A percentile compares a stretch with the other conserved stretches of the same genome.
Conservation (phyloP, 2,797 vertebrate species). For the Hemitrygon akajei region DNA sequence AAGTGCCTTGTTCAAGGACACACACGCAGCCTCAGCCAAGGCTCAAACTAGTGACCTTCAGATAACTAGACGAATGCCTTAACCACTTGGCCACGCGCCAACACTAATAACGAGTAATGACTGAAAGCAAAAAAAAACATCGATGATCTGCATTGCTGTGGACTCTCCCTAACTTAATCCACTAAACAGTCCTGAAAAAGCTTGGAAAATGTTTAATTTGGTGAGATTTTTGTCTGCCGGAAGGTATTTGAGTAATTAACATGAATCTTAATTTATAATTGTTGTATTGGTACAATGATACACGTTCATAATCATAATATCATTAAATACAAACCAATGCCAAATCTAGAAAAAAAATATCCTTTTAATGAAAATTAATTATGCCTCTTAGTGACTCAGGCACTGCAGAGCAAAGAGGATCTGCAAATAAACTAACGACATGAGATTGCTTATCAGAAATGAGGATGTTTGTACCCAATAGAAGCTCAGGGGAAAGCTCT, state of each 20-base stretch:
- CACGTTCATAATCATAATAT: constrained; percentile 21
- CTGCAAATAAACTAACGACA: neutral
- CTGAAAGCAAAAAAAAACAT: neutral
- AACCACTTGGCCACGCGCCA: too few species aligned
- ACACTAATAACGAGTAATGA: neutral
- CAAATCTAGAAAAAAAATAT: neutral
- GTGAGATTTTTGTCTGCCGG: neutral
- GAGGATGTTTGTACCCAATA: neutral
- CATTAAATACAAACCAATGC: neutral
- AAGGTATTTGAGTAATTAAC: neutral
- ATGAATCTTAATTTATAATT: neutral
- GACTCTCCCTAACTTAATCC: neutral
- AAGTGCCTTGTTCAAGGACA: too few species aligned
- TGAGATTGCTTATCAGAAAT: neutral
- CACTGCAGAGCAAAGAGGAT: neutral
- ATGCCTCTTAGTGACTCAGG: neutral
- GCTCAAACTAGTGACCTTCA: too few species aligned
- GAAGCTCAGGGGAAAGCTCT: neutral
- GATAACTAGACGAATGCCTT: too few species aligned
- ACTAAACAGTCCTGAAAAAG: neutral
- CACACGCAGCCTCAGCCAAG: too few species aligned
- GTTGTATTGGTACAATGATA: neutral
- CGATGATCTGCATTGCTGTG: neutral
- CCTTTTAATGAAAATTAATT: neutral
- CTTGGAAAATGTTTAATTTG: neutral